Evolutionary conservation across 2,797 vertebrate species (phyloP).

Genomic region (Neomorphus geoffroyi): DNA sequence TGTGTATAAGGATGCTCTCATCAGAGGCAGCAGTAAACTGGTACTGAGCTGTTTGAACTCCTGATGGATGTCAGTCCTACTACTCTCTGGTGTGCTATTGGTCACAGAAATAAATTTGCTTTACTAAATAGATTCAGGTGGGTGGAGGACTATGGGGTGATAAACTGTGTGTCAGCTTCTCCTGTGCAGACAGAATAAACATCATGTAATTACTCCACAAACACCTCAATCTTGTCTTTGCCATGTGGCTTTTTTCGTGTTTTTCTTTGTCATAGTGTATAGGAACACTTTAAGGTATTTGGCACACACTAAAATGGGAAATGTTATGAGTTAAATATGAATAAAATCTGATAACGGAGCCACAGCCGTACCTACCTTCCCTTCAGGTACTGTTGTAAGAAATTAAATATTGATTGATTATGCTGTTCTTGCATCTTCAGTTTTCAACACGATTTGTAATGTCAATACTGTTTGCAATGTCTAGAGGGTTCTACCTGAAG

Average conservation of each 20-base stretch:
- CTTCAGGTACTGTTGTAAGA: not conserved
- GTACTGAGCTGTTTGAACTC: not conserved
- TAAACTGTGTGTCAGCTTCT: not conserved
- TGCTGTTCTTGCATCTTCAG: not conserved
- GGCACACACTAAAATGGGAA: not conserved
- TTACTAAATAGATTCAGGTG: not conserved
- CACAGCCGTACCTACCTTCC: not conserved
- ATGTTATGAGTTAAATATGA: not conserved
- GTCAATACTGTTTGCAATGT: not conserved
- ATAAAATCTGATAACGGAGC: not conserved
- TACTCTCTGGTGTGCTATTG: not conserved
- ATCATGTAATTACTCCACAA: not conserved
- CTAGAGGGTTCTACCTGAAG: not conserved
- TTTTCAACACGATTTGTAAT: not conserved
- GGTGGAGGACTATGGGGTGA: not conserved
- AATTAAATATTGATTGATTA: not conserved
- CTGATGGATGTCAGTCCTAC: not conserved
- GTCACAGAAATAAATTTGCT: not conserved
- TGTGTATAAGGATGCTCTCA: not conserved
- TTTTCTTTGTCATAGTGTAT: not conserved
- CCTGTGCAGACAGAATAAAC: not conserved
- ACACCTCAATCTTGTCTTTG: not conserved
- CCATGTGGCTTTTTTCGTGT: accelerated
- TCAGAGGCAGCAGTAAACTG: not conserved
- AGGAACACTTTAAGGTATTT: not conserved